These are phyloP conservation scores for Oreohelix idahoensis DNA, from an alignment of 1,140 invertebrate species.

Conservation along the genomic window DNA sequence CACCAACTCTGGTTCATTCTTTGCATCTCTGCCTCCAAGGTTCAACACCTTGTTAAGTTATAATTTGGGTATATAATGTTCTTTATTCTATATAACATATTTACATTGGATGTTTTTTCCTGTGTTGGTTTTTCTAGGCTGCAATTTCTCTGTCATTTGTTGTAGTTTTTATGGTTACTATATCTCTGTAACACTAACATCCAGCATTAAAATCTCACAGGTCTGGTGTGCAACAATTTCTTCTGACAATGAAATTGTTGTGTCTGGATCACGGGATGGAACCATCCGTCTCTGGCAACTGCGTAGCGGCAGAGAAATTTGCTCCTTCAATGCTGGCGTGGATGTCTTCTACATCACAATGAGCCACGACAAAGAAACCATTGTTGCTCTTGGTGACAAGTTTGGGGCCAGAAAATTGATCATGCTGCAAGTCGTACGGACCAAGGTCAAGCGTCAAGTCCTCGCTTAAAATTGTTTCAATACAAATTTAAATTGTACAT, in stretches of 20 bases:
- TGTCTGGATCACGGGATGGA: constrained; percentile 71
- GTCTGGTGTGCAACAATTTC: constrained; percentile 71
- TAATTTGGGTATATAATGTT: too few species aligned
- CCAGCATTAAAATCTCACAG: constrained; percentile 48
- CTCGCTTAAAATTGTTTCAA: constrained; percentile 45
- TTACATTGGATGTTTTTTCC: too few species aligned
- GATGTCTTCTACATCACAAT: constrained; percentile 72
- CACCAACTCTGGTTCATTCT: too few species aligned
- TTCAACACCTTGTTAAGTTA: too few species aligned
- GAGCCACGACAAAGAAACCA: constrained; percentile 70
- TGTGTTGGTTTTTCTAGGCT: too few species aligned
- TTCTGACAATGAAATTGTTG: constrained; percentile 69
- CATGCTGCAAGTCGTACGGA: constrained; percentile 72
- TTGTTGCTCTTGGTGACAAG: constrained; percentile 73
- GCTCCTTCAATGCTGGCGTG: constrained; percentile 68
- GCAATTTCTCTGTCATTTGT: too few species aligned
- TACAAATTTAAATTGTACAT: too few species aligned
- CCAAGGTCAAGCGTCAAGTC: constrained; percentile 61
- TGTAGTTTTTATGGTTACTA: too few species aligned
- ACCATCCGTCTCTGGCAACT: constrained; percentile 72
- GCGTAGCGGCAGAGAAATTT: constrained; percentile 66
- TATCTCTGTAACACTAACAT: too few species aligned
- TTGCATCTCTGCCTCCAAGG: too few species aligned
- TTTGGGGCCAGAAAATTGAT: constrained; percentile 70
- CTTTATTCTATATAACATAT: too few species aligned